A percentile compares a stretch with the other conserved stretches of the same genome.
These are phyloP conservation scores for Apteryx mantelli DNA, from an alignment of 2,113 vertebrate species.

Conservation along the genomic window DNA sequence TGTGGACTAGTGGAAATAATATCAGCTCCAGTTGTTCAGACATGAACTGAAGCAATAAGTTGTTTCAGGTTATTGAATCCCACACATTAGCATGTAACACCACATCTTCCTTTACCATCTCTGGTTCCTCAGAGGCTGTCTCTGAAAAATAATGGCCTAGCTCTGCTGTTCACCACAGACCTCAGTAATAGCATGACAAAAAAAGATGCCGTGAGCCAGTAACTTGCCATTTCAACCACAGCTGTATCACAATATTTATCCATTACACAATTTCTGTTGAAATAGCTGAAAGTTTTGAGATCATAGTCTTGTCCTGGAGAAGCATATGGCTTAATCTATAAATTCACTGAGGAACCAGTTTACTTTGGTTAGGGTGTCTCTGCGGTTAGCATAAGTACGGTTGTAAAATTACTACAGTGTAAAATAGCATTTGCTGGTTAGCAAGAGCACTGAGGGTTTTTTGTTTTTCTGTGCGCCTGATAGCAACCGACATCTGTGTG, in stretches of 20 bases:
- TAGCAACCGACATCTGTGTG: accelerated
- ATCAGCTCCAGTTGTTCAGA: neutral
- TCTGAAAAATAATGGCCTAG: neutral
- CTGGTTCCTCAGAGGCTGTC: neutral
- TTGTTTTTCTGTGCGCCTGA: neutral
- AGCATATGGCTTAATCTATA: neutral
- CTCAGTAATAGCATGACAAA: neutral
- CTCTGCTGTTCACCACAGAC: neutral
- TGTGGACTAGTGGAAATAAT: neutral
- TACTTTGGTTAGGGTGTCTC: neutral
- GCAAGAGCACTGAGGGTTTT: neutral
- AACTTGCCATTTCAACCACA: neutral
- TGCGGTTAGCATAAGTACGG: neutral
- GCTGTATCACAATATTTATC: neutral
- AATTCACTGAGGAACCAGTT: neutral
- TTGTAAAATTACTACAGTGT: neutral
- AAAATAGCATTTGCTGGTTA: neutral
- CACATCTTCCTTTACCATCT: neutral
- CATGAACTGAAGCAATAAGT: neutral
- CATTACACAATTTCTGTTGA: neutral
- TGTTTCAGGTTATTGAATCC: neutral
- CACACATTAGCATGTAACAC: accelerated
- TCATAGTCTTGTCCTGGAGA: neutral
- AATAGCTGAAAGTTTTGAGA: neutral
- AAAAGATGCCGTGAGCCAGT: neutral